phyloP scores from a whole-genome alignment of 2,113 vertebrate genomes.

The Rhadina sibilatrix region DNA sequence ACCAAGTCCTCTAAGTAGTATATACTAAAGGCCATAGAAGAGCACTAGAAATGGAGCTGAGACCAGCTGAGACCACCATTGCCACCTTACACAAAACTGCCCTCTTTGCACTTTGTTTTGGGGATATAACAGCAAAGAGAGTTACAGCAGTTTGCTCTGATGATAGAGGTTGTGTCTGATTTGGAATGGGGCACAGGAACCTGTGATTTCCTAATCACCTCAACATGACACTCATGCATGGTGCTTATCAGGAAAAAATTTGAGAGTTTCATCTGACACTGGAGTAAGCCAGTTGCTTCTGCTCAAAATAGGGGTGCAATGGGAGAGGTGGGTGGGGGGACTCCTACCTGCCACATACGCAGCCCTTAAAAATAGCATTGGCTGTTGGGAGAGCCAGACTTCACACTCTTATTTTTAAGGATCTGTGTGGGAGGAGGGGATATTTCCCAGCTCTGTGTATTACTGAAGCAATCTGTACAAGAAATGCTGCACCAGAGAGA shows the following conservation, averaged over 20 bases:
- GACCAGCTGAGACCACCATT: background rate
- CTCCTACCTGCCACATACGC: conserved; percentile 54
- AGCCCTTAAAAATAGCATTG: conserved; percentile 38
- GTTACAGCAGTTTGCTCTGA: background rate
- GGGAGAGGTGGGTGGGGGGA: conserved; percentile 39
- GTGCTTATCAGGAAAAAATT: background rate
- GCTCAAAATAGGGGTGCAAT: conserved; percentile 44
- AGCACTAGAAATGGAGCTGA: background rate
- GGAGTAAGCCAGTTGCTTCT: background rate
- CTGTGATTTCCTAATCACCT: background rate
- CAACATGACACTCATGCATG: accelerated
- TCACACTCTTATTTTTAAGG: conserved; percentile 59
- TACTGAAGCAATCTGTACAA: conserved; percentile 51
- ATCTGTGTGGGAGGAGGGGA: conserved; percentile 52
- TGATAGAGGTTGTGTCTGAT: background rate
- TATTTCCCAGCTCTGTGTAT: conserved; percentile 54
- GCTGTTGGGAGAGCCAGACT: conserved; percentile 58
- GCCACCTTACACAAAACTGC: background rate
- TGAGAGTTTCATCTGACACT: background rate
- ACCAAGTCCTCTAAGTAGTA: background rate
- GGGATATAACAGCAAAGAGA: background rate
- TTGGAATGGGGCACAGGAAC: background rate
- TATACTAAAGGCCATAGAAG: background rate
- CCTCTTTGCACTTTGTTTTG: background rate
- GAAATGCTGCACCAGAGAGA: conserved; percentile 23